Evolutionary conservation across 2,797 vertebrate genomes (phyloP).

Genomic region (Chelon auratus): DNA sequence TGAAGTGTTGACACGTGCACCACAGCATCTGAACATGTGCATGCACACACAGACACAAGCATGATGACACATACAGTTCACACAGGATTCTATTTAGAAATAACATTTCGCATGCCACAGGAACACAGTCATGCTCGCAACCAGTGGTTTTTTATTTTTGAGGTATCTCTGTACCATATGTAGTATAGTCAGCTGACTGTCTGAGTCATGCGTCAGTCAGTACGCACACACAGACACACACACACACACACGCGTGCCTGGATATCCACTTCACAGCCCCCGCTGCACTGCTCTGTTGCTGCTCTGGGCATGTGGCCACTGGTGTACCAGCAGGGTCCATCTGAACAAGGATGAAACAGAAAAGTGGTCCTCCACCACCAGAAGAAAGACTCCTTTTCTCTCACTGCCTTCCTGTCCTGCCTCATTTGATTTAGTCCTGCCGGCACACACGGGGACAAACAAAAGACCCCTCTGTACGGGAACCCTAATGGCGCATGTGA

Average conservation of each 20-base stretch:
- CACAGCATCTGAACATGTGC: background rate
- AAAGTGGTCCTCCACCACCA: slow-evolving; percentile 48
- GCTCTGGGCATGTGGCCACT: slow-evolving; percentile 62
- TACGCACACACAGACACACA: slow-evolving; percentile 24
- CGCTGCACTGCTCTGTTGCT: slow-evolving; percentile 15
- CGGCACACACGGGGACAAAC: slow-evolving; percentile 75
- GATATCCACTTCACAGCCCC: slow-evolving; percentile 35
- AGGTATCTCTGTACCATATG: slow-evolving; percentile 36
- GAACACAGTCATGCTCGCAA: slow-evolving; percentile 18
- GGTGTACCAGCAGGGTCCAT: slow-evolving; percentile 63
- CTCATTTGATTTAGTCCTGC: slow-evolving; percentile 67
- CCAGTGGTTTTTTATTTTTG: slow-evolving; percentile 51
- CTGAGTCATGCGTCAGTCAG: slow-evolving; percentile 60
- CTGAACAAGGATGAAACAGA: slow-evolving; percentile 58
- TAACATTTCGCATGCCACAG: slow-evolving; percentile 17
- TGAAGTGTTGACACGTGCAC: background rate
- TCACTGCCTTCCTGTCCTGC: slow-evolving; percentile 53
- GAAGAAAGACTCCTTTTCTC: slow-evolving; percentile 63
- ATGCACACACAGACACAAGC: background rate
- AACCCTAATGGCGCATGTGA: slow-evolving; percentile 59
- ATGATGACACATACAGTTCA: slow-evolving; percentile 13
- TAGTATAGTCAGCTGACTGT: slow-evolving; percentile 40
- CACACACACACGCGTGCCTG: slow-evolving; percentile 13
- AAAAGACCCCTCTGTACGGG: slow-evolving; percentile 59
- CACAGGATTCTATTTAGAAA: slow-evolving; percentile 15